phyloP scores from a whole-genome alignment of 2,888 invertebrate species.

The Eucriotettix oculatus region DNA sequence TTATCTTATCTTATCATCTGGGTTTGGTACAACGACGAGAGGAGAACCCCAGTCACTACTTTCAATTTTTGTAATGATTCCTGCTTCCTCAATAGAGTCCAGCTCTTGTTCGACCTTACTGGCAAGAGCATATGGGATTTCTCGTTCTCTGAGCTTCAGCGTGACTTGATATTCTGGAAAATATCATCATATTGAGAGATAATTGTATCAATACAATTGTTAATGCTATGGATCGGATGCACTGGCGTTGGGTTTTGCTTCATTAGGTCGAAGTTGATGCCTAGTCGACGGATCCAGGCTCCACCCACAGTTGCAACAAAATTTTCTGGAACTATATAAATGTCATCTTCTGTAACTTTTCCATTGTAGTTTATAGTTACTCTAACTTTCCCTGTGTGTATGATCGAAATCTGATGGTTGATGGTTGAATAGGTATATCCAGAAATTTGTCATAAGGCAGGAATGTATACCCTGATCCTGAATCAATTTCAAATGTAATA shows the following conservation, averaged over 20 bases:
- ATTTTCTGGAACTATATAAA: not conserved
- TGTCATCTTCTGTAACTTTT: not conserved
- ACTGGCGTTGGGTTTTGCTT: too few relatives aligned
- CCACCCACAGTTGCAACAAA: not conserved
- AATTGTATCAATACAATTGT: not conserved
- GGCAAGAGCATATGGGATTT: not conserved
- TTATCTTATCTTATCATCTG: too few relatives aligned
- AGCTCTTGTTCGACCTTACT: not conserved
- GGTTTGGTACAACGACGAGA: constrained; percentile 5
- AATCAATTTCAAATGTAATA: too few relatives aligned
- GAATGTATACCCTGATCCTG: too few relatives aligned
- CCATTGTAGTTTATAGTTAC: not conserved
- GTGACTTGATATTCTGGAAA: not conserved
- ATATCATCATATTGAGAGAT: not conserved
- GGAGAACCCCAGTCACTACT: constrained; percentile 4
- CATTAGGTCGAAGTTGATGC: not conserved
- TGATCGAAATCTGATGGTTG: too few relatives aligned
- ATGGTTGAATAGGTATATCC: too few relatives aligned
- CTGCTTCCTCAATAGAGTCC: not conserved
- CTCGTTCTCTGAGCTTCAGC: not conserved
- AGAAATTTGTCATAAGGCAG: too few relatives aligned
- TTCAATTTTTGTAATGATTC: not conserved
- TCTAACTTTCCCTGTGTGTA: too few relatives aligned
- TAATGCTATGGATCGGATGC: not conserved
- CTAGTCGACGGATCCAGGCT: not conserved